A percentile compares a stretch with the other conserved stretches of the same genome.
Conservation (phyloP, 2,113 vertebrate genomes). For the Arvicanthis niloticus region DNA sequence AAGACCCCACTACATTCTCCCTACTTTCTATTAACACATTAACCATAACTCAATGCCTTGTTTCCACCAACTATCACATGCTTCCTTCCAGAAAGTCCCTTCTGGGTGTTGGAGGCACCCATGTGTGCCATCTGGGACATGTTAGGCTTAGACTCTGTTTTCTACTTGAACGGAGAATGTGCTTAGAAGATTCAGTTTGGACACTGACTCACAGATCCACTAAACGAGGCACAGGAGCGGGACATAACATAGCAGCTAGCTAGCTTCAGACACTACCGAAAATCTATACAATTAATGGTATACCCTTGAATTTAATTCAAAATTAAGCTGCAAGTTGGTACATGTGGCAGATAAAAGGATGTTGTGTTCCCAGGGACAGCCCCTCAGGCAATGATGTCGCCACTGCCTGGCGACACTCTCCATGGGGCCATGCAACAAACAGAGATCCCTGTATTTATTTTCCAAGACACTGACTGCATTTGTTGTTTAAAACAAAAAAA, state of each 20-base stretch:
- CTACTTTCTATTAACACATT: background rate
- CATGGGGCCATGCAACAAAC: background rate
- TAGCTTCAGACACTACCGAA: background rate
- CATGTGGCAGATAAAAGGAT: background rate
- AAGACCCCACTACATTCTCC: background rate
- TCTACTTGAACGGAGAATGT: background rate
- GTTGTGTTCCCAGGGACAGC: background rate
- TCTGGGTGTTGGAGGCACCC: background rate
- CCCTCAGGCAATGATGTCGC: background rate
- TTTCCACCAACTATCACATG: background rate
- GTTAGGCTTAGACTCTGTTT: slow-evolving; percentile 15
- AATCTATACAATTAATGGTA: background rate
- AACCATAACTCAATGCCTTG: background rate
- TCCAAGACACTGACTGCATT: background rate
- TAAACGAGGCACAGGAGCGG: background rate
- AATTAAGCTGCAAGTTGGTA: background rate
- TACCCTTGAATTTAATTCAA: slow-evolving; percentile 1
- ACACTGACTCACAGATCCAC: background rate
- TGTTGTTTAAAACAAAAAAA: background rate
- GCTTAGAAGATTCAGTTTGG: background rate
- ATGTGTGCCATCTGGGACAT: background rate
- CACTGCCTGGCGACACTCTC: background rate
- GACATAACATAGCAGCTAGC: background rate
- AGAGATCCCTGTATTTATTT: slow-evolving; percentile 8
- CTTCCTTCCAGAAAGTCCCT: background rate